Percentiles rank a stretch among this genome's conserved stretches.
Evolutionary conservation across 2,797 vertebrate genomes (phyloP).

Genomic region (Ptychadena robeensis): DNA sequence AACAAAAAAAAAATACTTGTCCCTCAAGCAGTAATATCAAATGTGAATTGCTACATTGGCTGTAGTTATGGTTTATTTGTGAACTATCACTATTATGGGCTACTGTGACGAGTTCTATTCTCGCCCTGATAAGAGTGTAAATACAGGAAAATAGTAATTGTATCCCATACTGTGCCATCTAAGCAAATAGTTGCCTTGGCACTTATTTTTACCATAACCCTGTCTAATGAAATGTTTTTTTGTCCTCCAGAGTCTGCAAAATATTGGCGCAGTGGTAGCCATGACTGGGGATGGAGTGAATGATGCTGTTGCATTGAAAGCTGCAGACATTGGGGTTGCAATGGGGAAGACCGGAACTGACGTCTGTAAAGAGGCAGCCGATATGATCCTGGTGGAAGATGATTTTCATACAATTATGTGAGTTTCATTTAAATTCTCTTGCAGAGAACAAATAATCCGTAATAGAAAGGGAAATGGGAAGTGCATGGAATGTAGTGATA

Average conservation of each 20-base stretch:
- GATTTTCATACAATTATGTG: constrained; percentile 98
- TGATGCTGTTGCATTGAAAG: constrained; percentile 93
- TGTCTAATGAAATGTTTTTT: not conserved
- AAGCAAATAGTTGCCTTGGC: too few species aligned
- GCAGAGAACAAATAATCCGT: not conserved
- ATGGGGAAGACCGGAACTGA: constrained; percentile 96
- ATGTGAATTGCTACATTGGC: not conserved
- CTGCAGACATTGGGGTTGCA: constrained; percentile 94
- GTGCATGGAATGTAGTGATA: too few species aligned
- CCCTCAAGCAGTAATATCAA: not conserved
- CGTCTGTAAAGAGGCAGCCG: constrained; percentile 96
- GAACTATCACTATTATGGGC: too few species aligned
- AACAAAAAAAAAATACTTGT: not conserved
- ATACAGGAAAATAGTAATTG: not conserved
- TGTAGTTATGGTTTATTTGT: too few species aligned
- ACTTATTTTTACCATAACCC: too few species aligned
- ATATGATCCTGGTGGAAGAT: constrained; percentile 99
- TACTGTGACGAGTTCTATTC: not conserved
- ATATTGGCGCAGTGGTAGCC: constrained; percentile 90
- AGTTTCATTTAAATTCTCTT: constrained; percentile 63
- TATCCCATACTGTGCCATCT: not conserved
- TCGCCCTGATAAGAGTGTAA: not conserved
- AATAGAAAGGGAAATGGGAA: not conserved
- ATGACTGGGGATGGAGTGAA: constrained; percentile 98
- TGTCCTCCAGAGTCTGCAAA: constrained; percentile 86